phyloP scores from a whole-genome alignment of 2,113 vertebrate genomes.

The Vanacampus margaritifer region DNA sequence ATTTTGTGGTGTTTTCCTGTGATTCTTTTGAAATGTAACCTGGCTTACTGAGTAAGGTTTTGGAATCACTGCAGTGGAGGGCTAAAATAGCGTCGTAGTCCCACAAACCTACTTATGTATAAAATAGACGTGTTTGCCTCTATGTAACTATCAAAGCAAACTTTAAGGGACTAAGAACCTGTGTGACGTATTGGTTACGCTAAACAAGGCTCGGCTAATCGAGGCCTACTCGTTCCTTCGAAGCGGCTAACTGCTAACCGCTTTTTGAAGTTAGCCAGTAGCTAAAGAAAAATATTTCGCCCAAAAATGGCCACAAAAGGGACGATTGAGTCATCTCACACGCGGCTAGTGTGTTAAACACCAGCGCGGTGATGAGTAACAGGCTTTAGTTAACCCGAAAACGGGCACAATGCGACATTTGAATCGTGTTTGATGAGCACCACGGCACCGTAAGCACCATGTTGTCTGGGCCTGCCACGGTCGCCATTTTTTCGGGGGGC shows the following conservation, averaged over 20 bases:
- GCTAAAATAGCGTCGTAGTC: neutral
- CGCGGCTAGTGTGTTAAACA: neutral
- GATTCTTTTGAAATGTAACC: neutral
- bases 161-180: neutral
- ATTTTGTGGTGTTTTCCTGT: neutral
- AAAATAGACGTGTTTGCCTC: neutral
- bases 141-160: neutral
- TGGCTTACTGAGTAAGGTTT: neutral
- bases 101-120: neutral
- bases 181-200: neutral
- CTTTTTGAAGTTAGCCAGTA: neutral
- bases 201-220: neutral
- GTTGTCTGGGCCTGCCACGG: conserved; percentile 65
- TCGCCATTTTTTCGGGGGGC: conserved; percentile 88
- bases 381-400: neutral
- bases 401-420: neutral
- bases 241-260: neutral
- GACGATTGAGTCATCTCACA: neutral
- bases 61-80: neutral
- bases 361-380: neutral
- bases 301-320: neutral
- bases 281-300: neutral
- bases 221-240: neutral
- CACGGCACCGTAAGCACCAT: conserved; percentile 72
- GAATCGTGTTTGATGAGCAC: conserved; percentile 16